Conservation (phyloP, 2,888 invertebrate genomes). For the Leucozona laternaria region DNA sequence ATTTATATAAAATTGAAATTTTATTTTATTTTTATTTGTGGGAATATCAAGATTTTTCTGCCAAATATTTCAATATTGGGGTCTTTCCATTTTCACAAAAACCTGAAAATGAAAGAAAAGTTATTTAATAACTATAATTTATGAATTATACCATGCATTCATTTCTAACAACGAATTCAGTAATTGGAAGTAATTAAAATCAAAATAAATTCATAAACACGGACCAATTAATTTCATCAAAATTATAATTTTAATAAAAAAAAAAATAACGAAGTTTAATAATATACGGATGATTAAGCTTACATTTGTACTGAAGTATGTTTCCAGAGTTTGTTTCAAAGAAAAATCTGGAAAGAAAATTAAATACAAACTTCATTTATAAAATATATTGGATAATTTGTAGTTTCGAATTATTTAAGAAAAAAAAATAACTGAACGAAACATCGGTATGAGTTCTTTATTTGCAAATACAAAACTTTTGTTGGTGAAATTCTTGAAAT, state of each 20-base stretch:
- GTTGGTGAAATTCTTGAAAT: no score
- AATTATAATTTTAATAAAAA: background rate
- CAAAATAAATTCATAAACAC: conserved; percentile 80
- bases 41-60: background rate
- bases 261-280: background rate
- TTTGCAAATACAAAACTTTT: no score
- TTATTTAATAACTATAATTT: background rate
- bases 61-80: background rate
- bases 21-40: background rate
- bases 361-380: background rate
- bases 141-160: background rate
- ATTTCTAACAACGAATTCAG: conserved; percentile 11
- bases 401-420: background rate
- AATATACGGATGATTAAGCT: background rate
- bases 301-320: background rate
- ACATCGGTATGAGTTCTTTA: background rate
- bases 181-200: conserved; percentile 74
- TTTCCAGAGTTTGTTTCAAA: no score
- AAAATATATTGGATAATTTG: background rate
- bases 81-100: background rate
- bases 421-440: background rate
- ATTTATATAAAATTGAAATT: background rate
- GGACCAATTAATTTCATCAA: conserved; percentile 79
- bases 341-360: background rate
- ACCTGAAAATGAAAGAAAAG: background rate